A percentile compares a stretch with the other conserved stretches of the same genome.
These are phyloP conservation scores for Muricea muricata DNA, from an alignment of 92 coral and sea anemone genomes.

Conservation along the genomic window DNA sequence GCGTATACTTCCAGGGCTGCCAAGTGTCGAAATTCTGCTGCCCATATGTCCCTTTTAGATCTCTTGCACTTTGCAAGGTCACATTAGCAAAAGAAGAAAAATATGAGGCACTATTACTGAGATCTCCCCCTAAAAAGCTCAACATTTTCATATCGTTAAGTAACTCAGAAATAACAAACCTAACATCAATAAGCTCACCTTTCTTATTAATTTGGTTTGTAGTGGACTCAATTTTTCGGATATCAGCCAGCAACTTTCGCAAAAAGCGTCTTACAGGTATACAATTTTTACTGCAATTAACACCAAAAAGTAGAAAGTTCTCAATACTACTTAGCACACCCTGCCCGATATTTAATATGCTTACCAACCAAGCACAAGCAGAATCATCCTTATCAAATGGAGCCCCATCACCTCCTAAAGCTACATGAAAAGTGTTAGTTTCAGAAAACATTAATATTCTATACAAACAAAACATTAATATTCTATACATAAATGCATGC, in stretches of 20 bases:
- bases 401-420: no score
- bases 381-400: no score
- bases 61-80: background rate
- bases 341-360: background rate
- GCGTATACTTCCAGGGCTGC: background rate
- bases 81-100: background rate
- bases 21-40: background rate
- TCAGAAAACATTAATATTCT: no score
- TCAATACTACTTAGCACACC: background rate
- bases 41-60: background rate
- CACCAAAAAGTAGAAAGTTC: background rate
- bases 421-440: no score
- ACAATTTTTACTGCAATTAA: constrained; percentile 36
- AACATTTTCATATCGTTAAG: constrained; percentile 61
- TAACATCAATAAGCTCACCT: background rate
- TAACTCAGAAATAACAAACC: constrained; percentile 30
- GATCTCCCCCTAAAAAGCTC: constrained; percentile 17
- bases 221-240: background rate
- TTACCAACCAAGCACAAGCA: constrained; percentile 34
- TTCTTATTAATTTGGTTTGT: background rate
- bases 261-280: constrained; percentile 40
- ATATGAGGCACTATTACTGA: background rate
- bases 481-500: no score
- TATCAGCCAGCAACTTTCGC: constrained; percentile 8
- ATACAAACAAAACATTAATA: no score